Conservation (phyloP, 2,888 invertebrate genomes). For the Tupiocoris notatus region DNA sequence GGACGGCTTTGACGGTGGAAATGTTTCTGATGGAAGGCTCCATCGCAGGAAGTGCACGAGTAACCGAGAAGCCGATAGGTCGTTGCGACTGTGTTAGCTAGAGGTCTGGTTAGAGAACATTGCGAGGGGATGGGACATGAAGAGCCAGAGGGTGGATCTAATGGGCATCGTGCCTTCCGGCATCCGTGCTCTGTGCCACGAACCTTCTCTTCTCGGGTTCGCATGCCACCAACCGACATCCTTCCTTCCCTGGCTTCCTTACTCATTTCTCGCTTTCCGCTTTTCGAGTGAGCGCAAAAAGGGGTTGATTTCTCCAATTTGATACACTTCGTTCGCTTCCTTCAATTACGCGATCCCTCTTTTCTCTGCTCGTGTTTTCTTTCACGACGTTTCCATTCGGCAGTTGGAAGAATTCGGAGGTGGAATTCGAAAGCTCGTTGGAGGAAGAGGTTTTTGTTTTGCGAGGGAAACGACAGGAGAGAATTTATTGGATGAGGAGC, state of each 20-base stretch:
- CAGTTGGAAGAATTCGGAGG: no score
- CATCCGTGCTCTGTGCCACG: background rate
- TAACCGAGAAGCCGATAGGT: no score
- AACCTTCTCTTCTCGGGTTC: background rate
- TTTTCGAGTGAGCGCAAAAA: background rate
- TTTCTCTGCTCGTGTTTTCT: background rate
- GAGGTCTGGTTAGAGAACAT: background rate
- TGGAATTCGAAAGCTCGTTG: no score
- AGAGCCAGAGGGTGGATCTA: constrained; percentile 1
- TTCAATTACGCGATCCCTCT: constrained; percentile 29
- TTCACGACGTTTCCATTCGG: background rate
- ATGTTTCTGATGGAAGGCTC: background rate
- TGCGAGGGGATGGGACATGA: background rate
- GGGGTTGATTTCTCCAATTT: constrained; percentile 25
- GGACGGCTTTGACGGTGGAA: background rate
- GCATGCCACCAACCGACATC: constrained; percentile 4
- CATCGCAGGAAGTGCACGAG: background rate
- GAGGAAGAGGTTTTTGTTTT: no score
- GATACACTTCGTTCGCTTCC: constrained; percentile 17
- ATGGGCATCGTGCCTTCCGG: constrained; percentile 17
- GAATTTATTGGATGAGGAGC: no score
- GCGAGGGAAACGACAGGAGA: no score
- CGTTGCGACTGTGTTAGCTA: background rate
- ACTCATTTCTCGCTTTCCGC: constrained; percentile 15
- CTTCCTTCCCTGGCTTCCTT: no score